A percentile compares a stretch with the other conserved stretches of the same genome.
These are phyloP conservation scores for Microchirus variegatus DNA, from an alignment of 2,797 vertebrate species.

Conservation along the genomic window DNA sequence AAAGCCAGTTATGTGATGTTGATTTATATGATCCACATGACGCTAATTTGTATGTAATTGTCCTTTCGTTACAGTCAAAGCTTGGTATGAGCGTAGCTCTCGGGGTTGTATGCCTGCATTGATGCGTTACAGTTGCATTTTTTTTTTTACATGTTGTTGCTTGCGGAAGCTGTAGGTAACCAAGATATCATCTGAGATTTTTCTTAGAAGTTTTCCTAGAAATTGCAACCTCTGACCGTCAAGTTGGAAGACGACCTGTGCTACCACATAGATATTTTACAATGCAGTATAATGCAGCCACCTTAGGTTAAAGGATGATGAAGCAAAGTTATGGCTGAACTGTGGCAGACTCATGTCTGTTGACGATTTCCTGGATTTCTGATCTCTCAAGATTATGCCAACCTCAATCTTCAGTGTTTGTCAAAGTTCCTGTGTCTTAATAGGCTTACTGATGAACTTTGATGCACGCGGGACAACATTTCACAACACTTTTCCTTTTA, in stretches of 20 bases:
- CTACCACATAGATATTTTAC: no score
- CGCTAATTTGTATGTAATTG: not conserved
- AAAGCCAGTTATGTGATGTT: no score
- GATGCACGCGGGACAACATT: conserved; percentile 1
- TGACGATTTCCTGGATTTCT: conserved; percentile 54
- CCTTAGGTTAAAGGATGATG: not conserved
- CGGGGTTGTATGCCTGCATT: not conserved
- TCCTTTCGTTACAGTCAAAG: not conserved
- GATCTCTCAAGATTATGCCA: conserved; percentile 53
- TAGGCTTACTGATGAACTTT: conserved; percentile 26
- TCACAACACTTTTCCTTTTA: not conserved
- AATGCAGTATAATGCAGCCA: no score
- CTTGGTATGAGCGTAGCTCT: not conserved
- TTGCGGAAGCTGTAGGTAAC: not conserved
- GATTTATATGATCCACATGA: no score
- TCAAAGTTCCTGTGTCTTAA: conserved; percentile 46
- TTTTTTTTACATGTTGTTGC: conserved; percentile 24
- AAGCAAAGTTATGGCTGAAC: conserved; percentile 9
- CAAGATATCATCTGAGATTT: conserved; percentile 14
- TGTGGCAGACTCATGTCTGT: conserved; percentile 49
- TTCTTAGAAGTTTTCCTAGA: not conserved
- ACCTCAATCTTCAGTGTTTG: conserved; percentile 41
- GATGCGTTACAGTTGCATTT: conserved; percentile 7
- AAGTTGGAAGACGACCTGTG: no score
- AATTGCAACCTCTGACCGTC: not conserved